Conservation (phyloP, 2,113 vertebrate genomes). For the Gobio gobio region DNA sequence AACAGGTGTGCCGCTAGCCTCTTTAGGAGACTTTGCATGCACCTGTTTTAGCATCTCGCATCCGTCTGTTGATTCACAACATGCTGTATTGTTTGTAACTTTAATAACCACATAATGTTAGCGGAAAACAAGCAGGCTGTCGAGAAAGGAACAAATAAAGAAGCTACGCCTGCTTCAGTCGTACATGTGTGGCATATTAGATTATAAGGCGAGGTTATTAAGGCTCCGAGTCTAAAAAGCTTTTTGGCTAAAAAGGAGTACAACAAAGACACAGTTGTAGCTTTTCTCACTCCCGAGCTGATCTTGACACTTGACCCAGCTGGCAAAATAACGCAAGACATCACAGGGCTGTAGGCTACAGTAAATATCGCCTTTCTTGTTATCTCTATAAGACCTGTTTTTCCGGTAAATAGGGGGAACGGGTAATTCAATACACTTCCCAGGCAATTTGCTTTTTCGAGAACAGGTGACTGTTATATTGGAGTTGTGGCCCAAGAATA, state of each 20-base stretch:
- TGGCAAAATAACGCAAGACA: conserved; percentile 64
- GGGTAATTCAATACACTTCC: conserved; percentile 73
- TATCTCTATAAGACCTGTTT: conserved; percentile 75
- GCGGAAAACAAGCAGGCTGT: conserved; percentile 17
- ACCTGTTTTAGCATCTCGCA: conserved; percentile 7
- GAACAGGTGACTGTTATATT: conserved; percentile 76
- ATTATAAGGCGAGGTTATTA: conserved; percentile 21
- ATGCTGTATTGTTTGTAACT: conserved; percentile 28
- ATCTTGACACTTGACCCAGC: conserved; percentile 57
- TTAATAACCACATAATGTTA: conserved; percentile 27
- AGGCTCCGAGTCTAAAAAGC: conserved; percentile 4
- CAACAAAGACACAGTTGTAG: neutral
- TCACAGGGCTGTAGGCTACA: conserved; percentile 62
- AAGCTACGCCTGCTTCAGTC: neutral
- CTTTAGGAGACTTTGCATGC: conserved; percentile 17
- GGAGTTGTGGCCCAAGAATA: conserved; percentile 68
- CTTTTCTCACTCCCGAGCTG: neutral
- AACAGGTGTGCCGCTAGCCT: conserved; percentile 41
- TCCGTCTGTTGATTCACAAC: conserved; percentile 38
- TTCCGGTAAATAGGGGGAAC: conserved; percentile 77
- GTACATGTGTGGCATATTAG: neutral
- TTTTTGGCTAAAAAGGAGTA: conserved; percentile 12
- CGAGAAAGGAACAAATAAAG: neutral
- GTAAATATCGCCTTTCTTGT: conserved; percentile 81
- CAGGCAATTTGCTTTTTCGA: conserved; percentile 73